Evolutionary conservation across 2,888 invertebrate genomes (phyloP).

Genomic region (Myathropa florea): DNA sequence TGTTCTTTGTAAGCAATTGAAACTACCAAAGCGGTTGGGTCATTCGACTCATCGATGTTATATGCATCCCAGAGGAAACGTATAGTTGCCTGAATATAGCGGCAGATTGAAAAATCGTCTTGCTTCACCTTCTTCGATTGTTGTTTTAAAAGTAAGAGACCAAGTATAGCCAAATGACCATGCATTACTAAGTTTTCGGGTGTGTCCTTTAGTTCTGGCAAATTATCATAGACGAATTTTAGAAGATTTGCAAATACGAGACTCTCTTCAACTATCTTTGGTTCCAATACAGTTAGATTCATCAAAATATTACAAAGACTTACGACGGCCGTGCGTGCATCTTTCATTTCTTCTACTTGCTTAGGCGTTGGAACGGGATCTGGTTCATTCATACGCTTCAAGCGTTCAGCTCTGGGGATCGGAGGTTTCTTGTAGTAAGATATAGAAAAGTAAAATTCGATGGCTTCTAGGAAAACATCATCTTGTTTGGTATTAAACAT

Average conservation of each 20-base stretch:
- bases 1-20: constrained; percentile 92
- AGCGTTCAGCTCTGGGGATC: constrained; percentile 89
- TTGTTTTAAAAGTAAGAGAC: constrained; percentile 90
- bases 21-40: constrained; percentile 90
- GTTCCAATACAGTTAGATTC: constrained; percentile 94
- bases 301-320: constrained; percentile 95
- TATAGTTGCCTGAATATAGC: constrained; percentile 93
- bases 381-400: constrained; percentile 88
- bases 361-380: constrained; percentile 88
- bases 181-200: constrained; percentile 92
- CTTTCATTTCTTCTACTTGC: constrained; percentile 90
- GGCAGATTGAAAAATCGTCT: constrained; percentile 93
- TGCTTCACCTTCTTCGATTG: constrained; percentile 91
- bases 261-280: constrained; percentile 90
- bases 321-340: constrained; percentile 91
- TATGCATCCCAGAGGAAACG: constrained; percentile 96
- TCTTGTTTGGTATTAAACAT: constrained; percentile 90
- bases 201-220: constrained; percentile 91
- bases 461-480: constrained; percentile 89
- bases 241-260: constrained; percentile 89
- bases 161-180: constrained; percentile 91
- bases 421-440: constrained; percentile 92
- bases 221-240: constrained; percentile 91
- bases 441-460: constrained; percentile 92
- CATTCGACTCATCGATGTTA: constrained; percentile 92